Evolutionary conservation across 2,797 vertebrate species (phyloP), one percentile per base, ranked within the genome.

Genomic region (Schizopygopsis malacanthus): DNA sequence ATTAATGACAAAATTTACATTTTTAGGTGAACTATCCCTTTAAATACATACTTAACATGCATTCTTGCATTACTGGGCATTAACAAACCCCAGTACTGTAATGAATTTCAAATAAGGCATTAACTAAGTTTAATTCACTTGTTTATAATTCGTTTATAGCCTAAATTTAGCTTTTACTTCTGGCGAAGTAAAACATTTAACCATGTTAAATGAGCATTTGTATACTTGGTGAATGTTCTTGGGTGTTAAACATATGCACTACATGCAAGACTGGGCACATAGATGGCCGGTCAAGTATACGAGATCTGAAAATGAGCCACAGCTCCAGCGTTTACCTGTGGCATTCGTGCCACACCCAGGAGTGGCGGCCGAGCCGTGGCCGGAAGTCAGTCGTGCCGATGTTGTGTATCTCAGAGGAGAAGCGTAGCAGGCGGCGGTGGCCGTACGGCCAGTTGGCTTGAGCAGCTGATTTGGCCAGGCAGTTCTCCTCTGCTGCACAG

Each of bases 261-360:
- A 70, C 65, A 54, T 81, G 65, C 47, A 41, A 69, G 50, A n/a
- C 22, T 25, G 22, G n/a, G 18, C n/a, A 33, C 5, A 52, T 3
- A 13, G 15, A 2, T 15, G 10, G 12, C 6, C 6, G 9, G 37
- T 37, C 43, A 79, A n/a, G 56, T 61, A 41, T 18, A 28, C 33
- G 5, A 63, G 45, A 47, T 37, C 10, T 56, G 15, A 73, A 28
- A 39, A 33, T 37, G 13, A 82, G 43, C 0, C 20, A 41, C 18
- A 67, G 37, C 15, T 33, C n/a, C 28, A 2, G 3, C 20, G 1
- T 90, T 22, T 95, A 99, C 98, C 97, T 96, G 4, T 99, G 98
- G 82, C 98, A 99, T 85, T 98, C 97, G 0, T 99, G 98, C 98
- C 98, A 99, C 89, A 99, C 96, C 98, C 98, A 99, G n/a, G 98